Conservation (phyloP, 2,113 vertebrate species). For the Sinocyclocheilus anshuiensis region DNA sequence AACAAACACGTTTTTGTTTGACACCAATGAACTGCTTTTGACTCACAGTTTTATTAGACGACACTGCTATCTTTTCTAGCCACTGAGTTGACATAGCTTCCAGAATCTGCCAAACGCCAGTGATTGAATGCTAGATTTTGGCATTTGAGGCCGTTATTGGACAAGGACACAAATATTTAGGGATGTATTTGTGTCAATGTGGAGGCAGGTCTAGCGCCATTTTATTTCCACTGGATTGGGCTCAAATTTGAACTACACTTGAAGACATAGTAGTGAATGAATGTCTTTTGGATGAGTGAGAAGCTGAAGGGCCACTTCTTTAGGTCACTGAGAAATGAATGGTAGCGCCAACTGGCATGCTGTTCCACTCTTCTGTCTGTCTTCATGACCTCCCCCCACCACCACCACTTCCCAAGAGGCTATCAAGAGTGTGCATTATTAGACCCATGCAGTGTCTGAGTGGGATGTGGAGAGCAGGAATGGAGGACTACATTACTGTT, state of each 20-base stretch:
- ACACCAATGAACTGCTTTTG: conserved; percentile 35
- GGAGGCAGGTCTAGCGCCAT: conserved; percentile 66
- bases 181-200: conserved; percentile 74
- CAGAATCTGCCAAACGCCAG: conserved; percentile 55
- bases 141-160: conserved; percentile 62
- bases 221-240: conserved; percentile 70
- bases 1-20: background rate
- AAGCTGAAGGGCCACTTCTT: conserved; percentile 71
- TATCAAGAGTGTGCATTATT: conserved; percentile 72
- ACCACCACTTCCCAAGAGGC: background rate
- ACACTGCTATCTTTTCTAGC: conserved; percentile 47
- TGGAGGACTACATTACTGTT: conserved; percentile 61
- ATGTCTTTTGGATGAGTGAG: conserved; percentile 63
- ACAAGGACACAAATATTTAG: conserved; percentile 71
- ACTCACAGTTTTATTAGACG: conserved; percentile 68
- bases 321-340: conserved; percentile 61
- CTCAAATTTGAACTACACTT: conserved; percentile 54
- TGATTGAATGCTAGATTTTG: conserved; percentile 67
- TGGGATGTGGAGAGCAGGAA: conserved; percentile 59
- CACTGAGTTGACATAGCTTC: conserved; percentile 64
- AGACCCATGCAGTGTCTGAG: conserved; percentile 75
- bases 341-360: conserved; percentile 68
- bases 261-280: conserved; percentile 65
- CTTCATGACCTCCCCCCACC: conserved; percentile 32
- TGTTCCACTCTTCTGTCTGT: conserved; percentile 39